A percentile compares a stretch with the other conserved stretches of the same genome.
Evolutionary conservation across 1,140 invertebrate species (phyloP).

Genomic region (Drosophila athabasca): DNA sequence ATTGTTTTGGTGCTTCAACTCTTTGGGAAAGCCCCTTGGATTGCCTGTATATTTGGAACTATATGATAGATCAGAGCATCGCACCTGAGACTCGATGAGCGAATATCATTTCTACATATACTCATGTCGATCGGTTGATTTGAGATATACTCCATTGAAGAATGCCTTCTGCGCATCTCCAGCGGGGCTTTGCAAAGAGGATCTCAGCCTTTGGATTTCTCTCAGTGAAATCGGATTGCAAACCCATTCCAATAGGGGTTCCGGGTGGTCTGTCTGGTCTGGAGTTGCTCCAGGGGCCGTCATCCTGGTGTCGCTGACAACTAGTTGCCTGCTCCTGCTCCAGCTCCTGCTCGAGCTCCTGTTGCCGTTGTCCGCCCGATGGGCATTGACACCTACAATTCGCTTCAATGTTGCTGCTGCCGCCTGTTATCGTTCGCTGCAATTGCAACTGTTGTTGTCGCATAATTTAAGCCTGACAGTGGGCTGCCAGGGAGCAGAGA

Average conservation of each 20-base stretch:
- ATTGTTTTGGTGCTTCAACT: too few species aligned
- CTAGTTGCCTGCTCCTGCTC: slow-evolving; percentile 35
- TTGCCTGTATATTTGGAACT: too few species aligned
- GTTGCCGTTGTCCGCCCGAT: slow-evolving; percentile 14
- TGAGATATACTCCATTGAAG: too few species aligned
- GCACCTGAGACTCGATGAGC: too few species aligned
- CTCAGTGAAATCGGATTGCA: background rate
- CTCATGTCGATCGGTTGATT: too few species aligned
- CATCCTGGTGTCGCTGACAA: slow-evolving; percentile 21
- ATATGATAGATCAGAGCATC: too few species aligned
- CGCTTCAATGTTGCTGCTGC: slow-evolving; percentile 38
- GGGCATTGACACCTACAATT: slow-evolving; percentile 59
- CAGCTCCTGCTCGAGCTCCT: background rate
- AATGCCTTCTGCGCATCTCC: too few species aligned
- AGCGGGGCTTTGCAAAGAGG: too few species aligned
- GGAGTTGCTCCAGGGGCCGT: slow-evolving; percentile 20
- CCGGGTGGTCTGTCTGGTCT: too few species aligned
- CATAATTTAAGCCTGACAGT: slow-evolving; percentile 61
- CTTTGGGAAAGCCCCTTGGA: too few species aligned
- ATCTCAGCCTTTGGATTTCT: too few species aligned
- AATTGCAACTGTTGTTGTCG: slow-evolving; percentile 60
- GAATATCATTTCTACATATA: too few species aligned
- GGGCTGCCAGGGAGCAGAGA: background rate
- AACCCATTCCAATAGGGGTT: background rate
- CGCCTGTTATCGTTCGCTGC: slow-evolving; percentile 48